Percentiles rank a stretch among this genome's conserved stretches.
Conservation (phyloP, 2,888 invertebrate species). For the Sesamia inferens region DNA sequence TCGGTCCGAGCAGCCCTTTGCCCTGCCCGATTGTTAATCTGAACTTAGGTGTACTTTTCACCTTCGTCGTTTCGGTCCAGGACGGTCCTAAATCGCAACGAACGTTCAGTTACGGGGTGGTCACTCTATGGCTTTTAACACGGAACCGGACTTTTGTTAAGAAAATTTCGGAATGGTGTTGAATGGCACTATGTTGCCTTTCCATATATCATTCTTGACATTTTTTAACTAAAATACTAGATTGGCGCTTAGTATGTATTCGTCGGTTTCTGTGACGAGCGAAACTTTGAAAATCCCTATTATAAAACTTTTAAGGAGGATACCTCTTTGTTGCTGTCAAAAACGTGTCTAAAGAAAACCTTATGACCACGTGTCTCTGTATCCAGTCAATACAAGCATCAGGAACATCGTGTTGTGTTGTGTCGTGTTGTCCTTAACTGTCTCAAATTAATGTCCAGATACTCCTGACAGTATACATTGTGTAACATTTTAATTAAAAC, state of each 20-base stretch:
- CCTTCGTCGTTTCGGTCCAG: constrained; percentile 76
- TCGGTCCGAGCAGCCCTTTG: constrained; percentile 74
- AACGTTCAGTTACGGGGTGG: constrained; percentile 71
- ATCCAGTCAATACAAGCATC: constrained; percentile 19
- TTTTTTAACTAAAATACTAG: neutral
- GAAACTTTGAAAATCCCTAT: constrained; percentile 25
- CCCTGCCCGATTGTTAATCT: constrained; percentile 84
- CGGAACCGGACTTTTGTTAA: constrained; percentile 41
- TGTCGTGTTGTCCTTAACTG: constrained; percentile 32
- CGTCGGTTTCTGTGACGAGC: constrained; percentile 29
- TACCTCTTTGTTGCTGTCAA: constrained; percentile 15
- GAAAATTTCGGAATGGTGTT: constrained; percentile 3
- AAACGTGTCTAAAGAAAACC: constrained; percentile 37
- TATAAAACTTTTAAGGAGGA: constrained; percentile 3
- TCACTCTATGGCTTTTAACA: constrained; percentile 53
- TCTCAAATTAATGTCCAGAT: constrained; percentile 54
- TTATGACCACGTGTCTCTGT: constrained; percentile 5
- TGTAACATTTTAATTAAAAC: constrained; percentile 68
- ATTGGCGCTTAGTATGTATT: constrained; percentile 4
- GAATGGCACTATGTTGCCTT: neutral
- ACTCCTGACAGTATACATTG: constrained; percentile 57
- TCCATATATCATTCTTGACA: constrained; percentile 4
- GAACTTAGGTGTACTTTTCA: constrained; percentile 87
- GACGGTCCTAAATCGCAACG: constrained; percentile 76
- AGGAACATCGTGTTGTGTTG: too few species aligned